These are phyloP conservation scores for Heliocidaris erythrogramma DNA, from an alignment of 35 echinoderm and acorn worm genomes.

Conservation along the genomic window DNA sequence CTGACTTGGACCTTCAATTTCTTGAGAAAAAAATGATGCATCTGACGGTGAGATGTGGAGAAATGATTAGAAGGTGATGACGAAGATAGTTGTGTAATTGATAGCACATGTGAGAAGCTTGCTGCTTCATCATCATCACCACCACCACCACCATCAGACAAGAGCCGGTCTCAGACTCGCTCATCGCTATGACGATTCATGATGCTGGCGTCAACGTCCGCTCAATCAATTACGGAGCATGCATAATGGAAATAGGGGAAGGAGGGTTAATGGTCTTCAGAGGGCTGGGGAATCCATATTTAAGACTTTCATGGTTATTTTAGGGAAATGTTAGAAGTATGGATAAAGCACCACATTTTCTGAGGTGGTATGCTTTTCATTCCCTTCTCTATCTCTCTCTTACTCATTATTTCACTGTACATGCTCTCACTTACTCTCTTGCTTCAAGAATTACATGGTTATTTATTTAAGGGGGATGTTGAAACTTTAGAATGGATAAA, in stretches of 20 bases:
- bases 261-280: background rate
- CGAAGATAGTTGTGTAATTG: conserved; percentile 16
- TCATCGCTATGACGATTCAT: conserved; percentile 29
- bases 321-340: background rate
- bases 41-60: background rate
- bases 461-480: too few relatives aligned
- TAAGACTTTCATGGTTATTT: background rate
- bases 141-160: background rate
- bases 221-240: background rate
- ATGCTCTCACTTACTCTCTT: too few relatives aligned
- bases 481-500: too few relatives aligned
- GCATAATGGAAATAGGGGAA: background rate
- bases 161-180: background rate
- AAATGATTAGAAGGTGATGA: conserved; percentile 4
- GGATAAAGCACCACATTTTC: background rate
- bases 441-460: too few relatives aligned
- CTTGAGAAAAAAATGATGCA: background rate
- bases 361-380: background rate
- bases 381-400: background rate
- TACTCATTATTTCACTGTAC: too few relatives aligned
- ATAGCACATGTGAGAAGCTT: conserved; percentile 11
- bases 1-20: too few relatives aligned
- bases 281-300: background rate
- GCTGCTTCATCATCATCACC: background rate
- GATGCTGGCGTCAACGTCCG: conserved; percentile 28